Base-by-base conservation (phyloP, 2,888 invertebrate species). In the Automeris io region DNA sequence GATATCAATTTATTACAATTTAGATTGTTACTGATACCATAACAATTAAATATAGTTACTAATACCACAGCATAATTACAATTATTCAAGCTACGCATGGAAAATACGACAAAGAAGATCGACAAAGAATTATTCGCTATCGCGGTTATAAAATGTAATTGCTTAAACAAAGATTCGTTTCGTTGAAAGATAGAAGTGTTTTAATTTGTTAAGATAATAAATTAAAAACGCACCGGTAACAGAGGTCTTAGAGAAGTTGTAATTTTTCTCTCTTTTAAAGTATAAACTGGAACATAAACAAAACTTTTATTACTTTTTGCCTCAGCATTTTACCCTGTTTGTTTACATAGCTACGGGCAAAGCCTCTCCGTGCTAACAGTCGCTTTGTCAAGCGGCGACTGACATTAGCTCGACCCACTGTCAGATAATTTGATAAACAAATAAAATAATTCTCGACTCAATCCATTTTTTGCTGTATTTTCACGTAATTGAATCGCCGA, bases 321-420 rank as follows among this genome's bases (percentile, higher is more conserved):
- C 56, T 48, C 51, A 66, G 70, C 67, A 65, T 77, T 73, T 71
- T 66, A 65, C 61, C 65, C 69, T 67, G 62, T 70, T 73, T 78
- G 78, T 83, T 79, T 77, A 75, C 70, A 72, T 71, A 73, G 70
- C 71, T 61, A 62, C 63, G 74, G 71, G 76, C 68, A 75, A 78
- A 79, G 78, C 76, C 74, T 79, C 80, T 78, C 76, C 76, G 79
- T 78, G 79, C 78, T 79, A 76, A 76, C 78, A 75, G 75, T 73
- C 80, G 80, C 82, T 83, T 83, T 85, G 80, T 82, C 82, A 83
- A 80, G 61, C 74, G 77, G 63, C 70, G 72, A 72, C 69, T 73
- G 75, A 79, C 79, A 81, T 79, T 79, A 80, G 74, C 77, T 70
- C 76, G 73, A 66, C 74, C 74, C 63, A 68, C 70, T 73, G 79